Conservation (phyloP, 2,888 invertebrate genomes). For the Resseliella maxima region DNA sequence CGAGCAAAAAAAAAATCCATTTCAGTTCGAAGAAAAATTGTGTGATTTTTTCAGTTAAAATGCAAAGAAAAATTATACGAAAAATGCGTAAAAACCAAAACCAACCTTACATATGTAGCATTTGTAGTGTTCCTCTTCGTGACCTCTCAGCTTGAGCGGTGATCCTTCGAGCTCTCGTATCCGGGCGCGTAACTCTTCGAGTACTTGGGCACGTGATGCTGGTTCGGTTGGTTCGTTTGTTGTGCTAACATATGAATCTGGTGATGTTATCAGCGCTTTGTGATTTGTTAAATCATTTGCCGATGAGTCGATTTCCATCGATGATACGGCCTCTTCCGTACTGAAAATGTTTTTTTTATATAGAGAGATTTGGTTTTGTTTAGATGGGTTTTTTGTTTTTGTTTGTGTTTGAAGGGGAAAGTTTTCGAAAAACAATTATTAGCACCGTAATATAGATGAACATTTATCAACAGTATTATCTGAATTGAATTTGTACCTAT, state of each 20-base stretch:
- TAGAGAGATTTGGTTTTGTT: too few species aligned
- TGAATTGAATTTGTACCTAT: constrained; percentile 46
- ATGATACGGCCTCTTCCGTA: constrained; percentile 59
- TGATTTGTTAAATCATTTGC: constrained; percentile 57
- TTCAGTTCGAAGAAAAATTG: neutral
- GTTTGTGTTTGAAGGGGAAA: neutral
- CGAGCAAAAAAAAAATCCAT: neutral
- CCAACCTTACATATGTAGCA: constrained; percentile 82
- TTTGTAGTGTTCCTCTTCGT: constrained; percentile 72
- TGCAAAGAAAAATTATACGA: neutral
- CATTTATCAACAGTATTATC: neutral
- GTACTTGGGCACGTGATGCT: constrained; percentile 68
- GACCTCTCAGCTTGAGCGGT: constrained; percentile 59
- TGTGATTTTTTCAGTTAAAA: neutral
- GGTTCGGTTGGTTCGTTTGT: constrained; percentile 66
- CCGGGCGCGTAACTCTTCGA: constrained; percentile 71
- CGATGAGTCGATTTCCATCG: constrained; percentile 59
- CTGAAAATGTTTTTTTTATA: constrained; percentile 20
- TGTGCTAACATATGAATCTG: constrained; percentile 68
- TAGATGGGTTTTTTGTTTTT: too few species aligned
- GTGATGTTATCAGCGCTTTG: constrained; percentile 62
- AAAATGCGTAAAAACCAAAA: constrained; percentile 61
- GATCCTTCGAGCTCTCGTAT: constrained; percentile 71
- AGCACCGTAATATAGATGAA: neutral
- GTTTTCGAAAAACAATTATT: too few species aligned